Evolutionary conservation across 2,797 vertebrate genomes (phyloP).

Genomic region (Novumbra hubbsi): DNA sequence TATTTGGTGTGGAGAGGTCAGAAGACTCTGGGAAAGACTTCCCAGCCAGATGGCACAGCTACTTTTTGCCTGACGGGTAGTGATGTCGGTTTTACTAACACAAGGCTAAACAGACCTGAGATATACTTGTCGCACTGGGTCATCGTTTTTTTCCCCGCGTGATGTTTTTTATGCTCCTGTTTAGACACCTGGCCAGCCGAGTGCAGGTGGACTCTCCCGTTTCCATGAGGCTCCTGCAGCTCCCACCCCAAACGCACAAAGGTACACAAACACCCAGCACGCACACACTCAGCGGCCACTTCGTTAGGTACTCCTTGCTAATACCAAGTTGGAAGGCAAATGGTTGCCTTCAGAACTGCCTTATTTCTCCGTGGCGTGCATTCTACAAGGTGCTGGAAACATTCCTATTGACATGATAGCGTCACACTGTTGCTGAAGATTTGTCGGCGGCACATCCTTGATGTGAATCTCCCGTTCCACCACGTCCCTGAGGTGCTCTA

Average conservation of each 20-base stretch:
- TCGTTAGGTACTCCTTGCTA: no score
- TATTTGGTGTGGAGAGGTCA: slow-evolving; percentile 80
- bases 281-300: not conserved
- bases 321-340: not conserved
- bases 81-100: slow-evolving; percentile 1
- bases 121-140: not conserved
- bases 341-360: no score
- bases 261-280: slow-evolving; percentile 59
- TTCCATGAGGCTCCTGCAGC: slow-evolving; percentile 71
- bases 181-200: slow-evolving; percentile 81
- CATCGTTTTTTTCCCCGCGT: not conserved
- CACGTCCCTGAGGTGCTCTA: no score
- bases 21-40: slow-evolving; percentile 54
- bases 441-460: no score
- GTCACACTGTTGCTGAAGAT: no score
- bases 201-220: slow-evolving; percentile 81
- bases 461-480: no score
- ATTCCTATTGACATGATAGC: no score
- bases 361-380: no score
- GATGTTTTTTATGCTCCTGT: slow-evolving; percentile 18
- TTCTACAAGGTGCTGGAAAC: no score
- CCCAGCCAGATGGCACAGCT: slow-evolving; percentile 78
- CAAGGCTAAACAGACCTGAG: not conserved
- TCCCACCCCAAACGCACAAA: slow-evolving; percentile 65
- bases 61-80: slow-evolving; percentile 86